phyloP scores from a whole-genome alignment of 2,888 invertebrate genomes.

The Thecophora atra region DNA sequence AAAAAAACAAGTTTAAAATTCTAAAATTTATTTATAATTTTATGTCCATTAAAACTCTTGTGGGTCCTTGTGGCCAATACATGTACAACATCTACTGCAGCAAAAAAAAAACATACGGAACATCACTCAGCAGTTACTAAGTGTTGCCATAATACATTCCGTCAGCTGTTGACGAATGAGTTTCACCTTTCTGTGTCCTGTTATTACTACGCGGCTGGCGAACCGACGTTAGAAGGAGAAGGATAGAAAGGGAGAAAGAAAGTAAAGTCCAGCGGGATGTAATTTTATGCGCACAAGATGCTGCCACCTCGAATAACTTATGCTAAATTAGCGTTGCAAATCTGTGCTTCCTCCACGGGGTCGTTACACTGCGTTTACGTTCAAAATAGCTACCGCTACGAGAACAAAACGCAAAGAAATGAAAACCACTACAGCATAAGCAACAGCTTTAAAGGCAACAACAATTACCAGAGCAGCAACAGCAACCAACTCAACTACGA shows the following conservation, averaged over 20 bases:
- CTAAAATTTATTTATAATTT: no score
- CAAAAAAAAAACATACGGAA: neutral
- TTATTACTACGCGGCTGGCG: constrained; percentile 19
- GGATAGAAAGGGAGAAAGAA: no score
- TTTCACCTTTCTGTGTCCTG: constrained; percentile 4
- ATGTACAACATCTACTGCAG: no score
- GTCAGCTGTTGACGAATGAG: constrained; percentile 34
- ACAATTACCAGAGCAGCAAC: neutral
- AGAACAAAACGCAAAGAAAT: constrained; percentile 15
- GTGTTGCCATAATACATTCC: neutral
- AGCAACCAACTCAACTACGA: constrained; percentile 6
- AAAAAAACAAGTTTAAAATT: no score
- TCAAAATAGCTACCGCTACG: constrained; percentile 20
- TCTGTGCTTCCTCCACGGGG: constrained; percentile 53
- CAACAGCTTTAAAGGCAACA: constrained; percentile 23
- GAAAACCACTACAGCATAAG: constrained; percentile 8
- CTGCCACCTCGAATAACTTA: constrained; percentile 48
- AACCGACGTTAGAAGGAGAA: neutral
- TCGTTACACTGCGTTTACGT: constrained; percentile 47
- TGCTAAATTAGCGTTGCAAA: constrained; percentile 63
- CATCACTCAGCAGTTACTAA: neutral
- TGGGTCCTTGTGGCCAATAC: no score
- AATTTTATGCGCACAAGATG: constrained; percentile 43
- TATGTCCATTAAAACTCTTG: no score
- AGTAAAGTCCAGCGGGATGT: constrained; percentile 16